Percentiles rank a stretch among this genome's conserved stretches.
Conservation (phyloP, 1,140 invertebrate species). For the Leptonema lineaticorne region DNA sequence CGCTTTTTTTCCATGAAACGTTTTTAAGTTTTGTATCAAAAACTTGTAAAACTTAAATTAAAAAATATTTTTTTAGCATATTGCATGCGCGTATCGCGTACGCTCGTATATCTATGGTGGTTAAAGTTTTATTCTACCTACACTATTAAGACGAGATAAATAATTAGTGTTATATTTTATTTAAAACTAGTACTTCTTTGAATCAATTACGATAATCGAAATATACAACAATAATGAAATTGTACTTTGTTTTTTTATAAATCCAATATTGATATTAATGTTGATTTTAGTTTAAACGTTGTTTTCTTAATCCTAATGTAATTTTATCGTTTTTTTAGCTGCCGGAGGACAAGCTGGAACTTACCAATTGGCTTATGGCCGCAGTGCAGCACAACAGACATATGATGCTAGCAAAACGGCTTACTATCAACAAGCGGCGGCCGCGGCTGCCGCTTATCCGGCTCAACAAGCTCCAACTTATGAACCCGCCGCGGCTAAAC, state of each 20-base stretch:
- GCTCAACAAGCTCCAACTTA: conserved; percentile 56
- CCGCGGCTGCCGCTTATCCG: conserved; percentile 69
- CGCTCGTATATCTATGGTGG: too few species aligned
- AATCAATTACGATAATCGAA: neutral
- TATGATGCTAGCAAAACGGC: conserved; percentile 62
- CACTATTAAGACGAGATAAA: too few species aligned
- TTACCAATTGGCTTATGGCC: conserved; percentile 48
- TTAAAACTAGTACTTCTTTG: too few species aligned
- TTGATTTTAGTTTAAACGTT: neutral
- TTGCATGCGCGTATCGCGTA: too few species aligned
- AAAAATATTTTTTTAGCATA: too few species aligned
- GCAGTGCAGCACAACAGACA: conserved; percentile 55
- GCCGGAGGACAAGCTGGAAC: conserved; percentile 54
- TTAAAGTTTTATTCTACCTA: too few species aligned
- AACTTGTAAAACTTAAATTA: too few species aligned
- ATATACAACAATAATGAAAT: neutral
- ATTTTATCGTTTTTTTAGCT: too few species aligned
- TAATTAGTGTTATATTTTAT: too few species aligned
- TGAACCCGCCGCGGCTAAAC: conserved; percentile 61
- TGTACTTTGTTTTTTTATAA: neutral
- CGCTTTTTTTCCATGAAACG: too few species aligned
- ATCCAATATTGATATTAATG: neutral
- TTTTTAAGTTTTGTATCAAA: too few species aligned
- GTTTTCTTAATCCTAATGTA: neutral
- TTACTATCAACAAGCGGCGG: conserved; percentile 69